A percentile compares a stretch with the other conserved stretches of the same genome.
phyloP scores from a whole-genome alignment of 2,888 invertebrate genomes.

The Cheilosia urbana region DNA sequence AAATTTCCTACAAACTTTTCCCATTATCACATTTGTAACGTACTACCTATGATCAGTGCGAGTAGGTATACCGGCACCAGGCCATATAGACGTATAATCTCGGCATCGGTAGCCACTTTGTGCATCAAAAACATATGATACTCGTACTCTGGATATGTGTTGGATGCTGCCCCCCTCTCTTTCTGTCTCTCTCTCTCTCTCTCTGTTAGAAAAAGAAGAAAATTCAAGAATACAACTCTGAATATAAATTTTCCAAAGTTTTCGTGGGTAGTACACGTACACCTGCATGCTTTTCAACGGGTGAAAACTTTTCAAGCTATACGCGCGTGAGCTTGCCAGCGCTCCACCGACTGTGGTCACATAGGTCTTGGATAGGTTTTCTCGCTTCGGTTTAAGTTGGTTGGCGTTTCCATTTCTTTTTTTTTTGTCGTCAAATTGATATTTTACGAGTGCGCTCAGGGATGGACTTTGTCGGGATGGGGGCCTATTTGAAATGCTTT shows the following conservation, averaged over 20 bases:
- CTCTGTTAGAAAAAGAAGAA: slow-evolving; percentile 2
- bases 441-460: slow-evolving; percentile 5
- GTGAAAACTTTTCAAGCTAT: slow-evolving; percentile 27
- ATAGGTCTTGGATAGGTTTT: slow-evolving; percentile 46
- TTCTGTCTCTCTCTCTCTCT: background rate
- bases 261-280: slow-evolving; percentile 20
- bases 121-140: slow-evolving; percentile 52
- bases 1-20: slow-evolving; percentile 69
- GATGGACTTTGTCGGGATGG: background rate
- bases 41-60: slow-evolving; percentile 63
- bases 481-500: background rate
- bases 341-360: slow-evolving; percentile 50
- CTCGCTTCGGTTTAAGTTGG: slow-evolving; percentile 11
- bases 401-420: slow-evolving; percentile 1
- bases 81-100: slow-evolving; percentile 28
- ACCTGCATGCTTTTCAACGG: background rate
- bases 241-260: slow-evolving; percentile 64
- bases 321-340: slow-evolving; percentile 33
- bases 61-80: background rate
- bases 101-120: slow-evolving; percentile 38
- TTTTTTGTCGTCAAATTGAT: slow-evolving; percentile 21
- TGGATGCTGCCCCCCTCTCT: background rate
- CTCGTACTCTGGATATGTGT: background rate
- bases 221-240: slow-evolving; percentile 50
- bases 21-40: slow-evolving; percentile 72